Evolutionary conservation across 2,113 vertebrate genomes (phyloP).

Genomic region (Nansenia antarctica): DNA sequence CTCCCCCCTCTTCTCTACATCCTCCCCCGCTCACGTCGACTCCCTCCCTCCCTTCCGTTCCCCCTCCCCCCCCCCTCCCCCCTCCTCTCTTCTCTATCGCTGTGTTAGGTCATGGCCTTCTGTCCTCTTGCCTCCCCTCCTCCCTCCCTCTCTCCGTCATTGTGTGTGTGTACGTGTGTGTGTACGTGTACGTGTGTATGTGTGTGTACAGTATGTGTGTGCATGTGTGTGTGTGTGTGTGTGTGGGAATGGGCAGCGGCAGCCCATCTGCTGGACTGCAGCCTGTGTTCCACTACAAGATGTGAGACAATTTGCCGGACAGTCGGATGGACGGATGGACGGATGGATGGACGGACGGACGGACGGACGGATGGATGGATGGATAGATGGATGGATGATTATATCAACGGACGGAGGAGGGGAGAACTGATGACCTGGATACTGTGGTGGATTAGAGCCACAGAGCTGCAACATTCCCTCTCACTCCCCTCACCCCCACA

Average conservation of each 20-base stretch:
- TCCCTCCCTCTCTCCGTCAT: slow-evolving; percentile 25
- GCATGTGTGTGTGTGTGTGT: no score
- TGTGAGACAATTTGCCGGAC: not conserved
- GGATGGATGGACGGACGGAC: not conserved
- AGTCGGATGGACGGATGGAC: no score
- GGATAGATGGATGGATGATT: not conserved
- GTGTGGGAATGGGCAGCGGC: not conserved
- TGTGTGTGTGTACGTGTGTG: no score
- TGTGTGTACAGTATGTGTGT: no score
- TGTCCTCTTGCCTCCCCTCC: slow-evolving; percentile 49
- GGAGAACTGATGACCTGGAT: not conserved
- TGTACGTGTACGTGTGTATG: no score
- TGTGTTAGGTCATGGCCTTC: slow-evolving; percentile 66
- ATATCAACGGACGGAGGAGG: not conserved
- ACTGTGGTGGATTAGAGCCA: slow-evolving; percentile 1
- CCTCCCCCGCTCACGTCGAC: not conserved
- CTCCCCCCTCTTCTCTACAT: not conserved
- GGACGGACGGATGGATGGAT: no score
- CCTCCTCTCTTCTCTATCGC: slow-evolving; percentile 50
- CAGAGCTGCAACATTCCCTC: not conserved
- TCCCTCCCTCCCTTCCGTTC: slow-evolving; percentile 48
- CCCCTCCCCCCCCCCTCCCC: slow-evolving; percentile 40
- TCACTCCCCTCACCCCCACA: no score
- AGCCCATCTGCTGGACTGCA: not conserved
- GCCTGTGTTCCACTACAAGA: not conserved